Conservation (phyloP, 2,113 vertebrate species). For the Arothron firmamentum region DNA sequence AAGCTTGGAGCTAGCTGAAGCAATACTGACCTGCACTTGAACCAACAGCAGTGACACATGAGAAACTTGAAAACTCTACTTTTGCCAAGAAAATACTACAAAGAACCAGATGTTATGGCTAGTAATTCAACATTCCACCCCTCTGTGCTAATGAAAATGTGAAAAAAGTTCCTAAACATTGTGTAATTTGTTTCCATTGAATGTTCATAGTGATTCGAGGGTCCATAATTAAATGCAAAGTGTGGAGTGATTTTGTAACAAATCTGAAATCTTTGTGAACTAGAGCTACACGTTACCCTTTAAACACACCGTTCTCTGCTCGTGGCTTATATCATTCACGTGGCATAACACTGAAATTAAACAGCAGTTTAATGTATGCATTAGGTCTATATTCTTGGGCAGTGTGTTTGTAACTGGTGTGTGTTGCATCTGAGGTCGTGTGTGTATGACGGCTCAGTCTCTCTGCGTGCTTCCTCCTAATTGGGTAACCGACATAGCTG, state of each 20-base stretch:
- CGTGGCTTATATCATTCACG: not conserved
- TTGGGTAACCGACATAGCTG: slow-evolving; percentile 61
- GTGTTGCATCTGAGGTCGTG: not conserved
- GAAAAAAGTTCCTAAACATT: slow-evolving; percentile 8
- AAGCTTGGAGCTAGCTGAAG: slow-evolving; percentile 34
- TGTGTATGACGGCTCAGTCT: slow-evolving; percentile 25
- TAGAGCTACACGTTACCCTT: not conserved
- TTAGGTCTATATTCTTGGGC: slow-evolving; percentile 14
- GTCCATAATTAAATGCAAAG: slow-evolving; percentile 16
- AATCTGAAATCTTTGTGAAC: slow-evolving; percentile 4
- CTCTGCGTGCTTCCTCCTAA: slow-evolving; percentile 57
- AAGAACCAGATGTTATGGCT: slow-evolving; percentile 31
- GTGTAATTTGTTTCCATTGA: slow-evolving; percentile 13
- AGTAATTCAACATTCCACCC: slow-evolving; percentile 19
- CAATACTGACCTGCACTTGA: slow-evolving; percentile 44
- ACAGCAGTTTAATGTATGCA: slow-evolving; percentile 11
- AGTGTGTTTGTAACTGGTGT: not conserved
- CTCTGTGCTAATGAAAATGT: slow-evolving; percentile 2
- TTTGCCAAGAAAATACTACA: slow-evolving; percentile 15
- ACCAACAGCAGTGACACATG: slow-evolving; percentile 17
- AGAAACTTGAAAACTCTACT: slow-evolving; percentile 26
- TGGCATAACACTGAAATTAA: not conserved
- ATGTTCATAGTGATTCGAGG: slow-evolving; percentile 10
- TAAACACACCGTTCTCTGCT: not conserved
- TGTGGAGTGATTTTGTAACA: slow-evolving; percentile 1